These are phyloP conservation scores for Tetraneura akinire DNA, from an alignment of 1,140 invertebrate species.

Conservation along the genomic window DNA sequence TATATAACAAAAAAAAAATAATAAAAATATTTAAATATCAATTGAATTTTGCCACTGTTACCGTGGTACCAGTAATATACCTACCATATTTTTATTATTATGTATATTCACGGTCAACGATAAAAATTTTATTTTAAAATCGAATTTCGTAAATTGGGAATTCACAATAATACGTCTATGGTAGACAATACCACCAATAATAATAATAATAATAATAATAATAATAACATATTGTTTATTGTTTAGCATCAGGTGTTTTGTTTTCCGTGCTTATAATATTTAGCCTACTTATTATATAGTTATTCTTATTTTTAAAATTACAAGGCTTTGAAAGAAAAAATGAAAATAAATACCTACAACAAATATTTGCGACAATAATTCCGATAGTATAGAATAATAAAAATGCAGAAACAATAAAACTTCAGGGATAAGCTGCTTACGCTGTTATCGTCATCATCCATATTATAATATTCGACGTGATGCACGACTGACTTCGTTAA, in stretches of 20 bases:
- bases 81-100: no score
- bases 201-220: constrained; percentile 26
- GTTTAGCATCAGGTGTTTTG: constrained; percentile 15
- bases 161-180: no score
- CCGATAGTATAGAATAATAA: constrained; percentile 2
- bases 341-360: constrained; percentile 15
- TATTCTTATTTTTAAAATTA: no score
- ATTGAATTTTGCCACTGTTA: not conserved
- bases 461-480: not conserved
- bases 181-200: not conserved
- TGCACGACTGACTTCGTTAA: not conserved
- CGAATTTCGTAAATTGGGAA: no score
- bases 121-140: not conserved
- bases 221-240: constrained; percentile 5
- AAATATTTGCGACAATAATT: constrained; percentile 26
- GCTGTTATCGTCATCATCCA: constrained; percentile 21
- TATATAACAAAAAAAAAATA: no score
- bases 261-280: not conserved
- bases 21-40: no score
- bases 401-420: constrained; percentile 15
- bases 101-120: constrained; percentile 13
- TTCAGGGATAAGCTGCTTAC: constrained; percentile 31
- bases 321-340: constrained; percentile 1
- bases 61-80: no score
- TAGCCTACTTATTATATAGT: constrained; percentile 22